A percentile compares a stretch with the other conserved stretches of the same genome.
phyloP scores from a whole-genome alignment of 1,140 invertebrate species.

The Cydia fagiglandana region DNA sequence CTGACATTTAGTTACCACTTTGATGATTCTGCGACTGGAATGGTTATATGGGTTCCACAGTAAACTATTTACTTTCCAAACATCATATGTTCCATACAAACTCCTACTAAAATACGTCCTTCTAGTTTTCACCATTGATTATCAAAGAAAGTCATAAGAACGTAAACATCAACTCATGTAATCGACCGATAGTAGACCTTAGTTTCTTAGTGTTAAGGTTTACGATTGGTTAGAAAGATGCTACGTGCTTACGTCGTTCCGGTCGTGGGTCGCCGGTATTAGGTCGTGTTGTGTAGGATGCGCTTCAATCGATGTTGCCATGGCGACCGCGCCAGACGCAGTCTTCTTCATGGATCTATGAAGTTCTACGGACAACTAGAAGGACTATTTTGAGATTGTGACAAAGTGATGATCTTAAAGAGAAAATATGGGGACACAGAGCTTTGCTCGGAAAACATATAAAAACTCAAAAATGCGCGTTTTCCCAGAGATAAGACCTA shows the following conservation, averaged over 20 bases:
- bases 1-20: too few relatives aligned
- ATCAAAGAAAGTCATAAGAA: neutral
- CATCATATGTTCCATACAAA: neutral
- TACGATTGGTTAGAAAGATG: neutral
- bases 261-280: neutral
- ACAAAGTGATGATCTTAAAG: too few relatives aligned
- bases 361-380: neutral
- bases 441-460: too few relatives aligned
- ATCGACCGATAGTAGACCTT: neutral
- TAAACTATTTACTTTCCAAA: neutral
- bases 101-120: neutral
- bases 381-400: neutral
- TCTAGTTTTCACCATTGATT: neutral
- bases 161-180: neutral
- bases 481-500: too few relatives aligned
- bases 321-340: conserved; percentile 23
- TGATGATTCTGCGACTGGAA: too few relatives aligned
- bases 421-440: too few relatives aligned
- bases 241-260: neutral
- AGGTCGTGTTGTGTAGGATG: conserved; percentile 21
- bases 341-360: neutral
- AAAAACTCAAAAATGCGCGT: too few relatives aligned
- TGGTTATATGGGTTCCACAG: too few relatives aligned
- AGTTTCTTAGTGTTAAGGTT: neutral
- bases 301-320: conserved; percentile 27